Base-by-base conservation (phyloP, 1,140 invertebrate genomes). In the Apis florea region DNA sequence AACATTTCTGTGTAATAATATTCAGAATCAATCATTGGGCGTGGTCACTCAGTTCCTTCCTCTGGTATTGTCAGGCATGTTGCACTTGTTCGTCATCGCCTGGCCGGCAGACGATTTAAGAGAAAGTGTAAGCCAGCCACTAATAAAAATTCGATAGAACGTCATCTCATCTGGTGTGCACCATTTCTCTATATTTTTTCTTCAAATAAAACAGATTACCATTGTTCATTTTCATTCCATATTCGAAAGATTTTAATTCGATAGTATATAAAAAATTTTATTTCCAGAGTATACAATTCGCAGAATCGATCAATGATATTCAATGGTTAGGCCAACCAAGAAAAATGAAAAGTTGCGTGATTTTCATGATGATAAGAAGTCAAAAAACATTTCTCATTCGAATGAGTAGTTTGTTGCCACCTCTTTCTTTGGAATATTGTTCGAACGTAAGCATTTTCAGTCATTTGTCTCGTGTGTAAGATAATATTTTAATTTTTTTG, bases 1-100 rank as follows among this genome's bases (percentile, higher is more conserved):
- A 67, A 49, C n/a, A 56, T 77, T 63, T 54, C 9, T 73, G 4
- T 73, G 4, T 63, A 13, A 80, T 77, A 70, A 70, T 47, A 85
- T 83, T 15, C 56, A 91, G 90, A 85, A 88, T 49, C 82, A 87
- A 53, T 82, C 90, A 13, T 26, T 86, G 21, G 59, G 74, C 19
- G 68, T 89, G 68, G 63, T 80, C 53, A 12, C 78, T 19, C 83
- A 84, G 51, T 90, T 90, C 69, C 40, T 89, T 40, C 63, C 83
- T 54, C 64, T 91, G 78, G 64, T 83, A 21, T 0, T 84, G 4
- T 66, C 74, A 15, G 87, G 83, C 24, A 86, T 53, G 67, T 47
- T 59, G 19, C 84, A 67, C 69, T 31, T 90, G 11, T 90, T 85
- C 47, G 68, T 90, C 64, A 80, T 68, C 53, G 53, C 59, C 59